Evolutionary conservation across 2,797 vertebrate genomes (phyloP), one percentile per base, ranked within the genome.

Genomic region (Streptopelia turtur): DNA sequence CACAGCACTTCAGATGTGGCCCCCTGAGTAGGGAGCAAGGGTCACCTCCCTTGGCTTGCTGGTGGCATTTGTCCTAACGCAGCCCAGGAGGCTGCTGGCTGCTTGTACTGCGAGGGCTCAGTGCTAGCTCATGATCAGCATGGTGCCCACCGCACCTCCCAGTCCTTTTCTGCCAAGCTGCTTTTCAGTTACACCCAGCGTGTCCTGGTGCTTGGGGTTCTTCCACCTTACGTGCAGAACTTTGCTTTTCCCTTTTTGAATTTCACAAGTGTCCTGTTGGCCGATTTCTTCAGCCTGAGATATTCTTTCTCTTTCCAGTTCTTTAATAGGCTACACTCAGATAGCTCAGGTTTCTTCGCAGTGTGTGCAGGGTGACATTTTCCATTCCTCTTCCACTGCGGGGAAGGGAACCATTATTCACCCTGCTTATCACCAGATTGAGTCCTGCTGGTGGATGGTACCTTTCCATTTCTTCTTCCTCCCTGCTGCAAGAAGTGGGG

Each of bases 301-400:
- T 65, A 16, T 8, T 66, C 22, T 31, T 87, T 31, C 16, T 72
- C 68, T 59, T 91, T 83, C 64, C 76, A 39, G 23, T 37, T 87
- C 75, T 80, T 76, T 43, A 41, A 30, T 9, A 41, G 52, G 27
- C 41, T 88, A 45, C 41, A 23, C 30, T 76, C 0, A 1, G 9
- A 13, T 74, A 59, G 60, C 79, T 95, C 68, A 80, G 3, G 49
- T 94, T 88, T 86, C 85, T 72, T 52, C 47, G 16, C 18, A 11
- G 22, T 15, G 60, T 66, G 83, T 87, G 57, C 76, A 66, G 85
- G 56, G 60, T 89, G 85, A 52, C 43, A 31, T 64, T 93, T 94
- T 87, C 72, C 39, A 24, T 80, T 93, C 55, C 63, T 61, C n/a
- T 83, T 69, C 71, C n/a, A 8, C n/a, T 56, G 37, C 22, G 53